Conservation (phyloP, 1,140 invertebrate species). For the Lepidurus couesii region DNA sequence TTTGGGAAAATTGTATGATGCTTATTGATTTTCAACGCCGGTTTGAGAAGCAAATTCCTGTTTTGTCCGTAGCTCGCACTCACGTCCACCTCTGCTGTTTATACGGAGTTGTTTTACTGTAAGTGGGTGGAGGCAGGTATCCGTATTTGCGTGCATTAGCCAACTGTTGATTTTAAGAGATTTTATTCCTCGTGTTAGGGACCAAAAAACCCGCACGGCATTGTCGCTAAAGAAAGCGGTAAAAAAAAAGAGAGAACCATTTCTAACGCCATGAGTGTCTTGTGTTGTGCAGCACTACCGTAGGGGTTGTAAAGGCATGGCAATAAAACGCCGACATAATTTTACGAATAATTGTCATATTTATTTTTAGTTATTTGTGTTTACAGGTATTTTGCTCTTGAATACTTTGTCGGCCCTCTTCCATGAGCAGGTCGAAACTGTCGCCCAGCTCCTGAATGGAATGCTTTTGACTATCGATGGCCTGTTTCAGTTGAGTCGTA, state of each 20-base stretch:
- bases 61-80: conserved; percentile 9
- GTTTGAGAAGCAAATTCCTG: not conserved
- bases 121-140: conserved; percentile 9
- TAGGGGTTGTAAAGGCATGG: conserved; percentile 11
- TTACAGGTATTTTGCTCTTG: not conserved
- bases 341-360: not conserved
- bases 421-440: not conserved
- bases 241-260: not conserved
- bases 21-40: not conserved
- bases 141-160: conserved; percentile 16
- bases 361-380: not conserved
- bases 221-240: not conserved
- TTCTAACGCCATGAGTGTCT: not conserved
- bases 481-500: not conserved
- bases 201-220: not conserved
- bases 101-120: not conserved
- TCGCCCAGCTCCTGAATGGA: not conserved
- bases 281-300: conserved; percentile 17
- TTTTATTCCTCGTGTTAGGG: not conserved
- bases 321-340: not conserved
- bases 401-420: not conserved
- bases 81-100: not conserved
- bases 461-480: not conserved
- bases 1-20: not conserved
- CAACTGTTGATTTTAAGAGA: conserved; percentile 15